phyloP scores from a whole-genome alignment of 2,113 vertebrate genomes.

The Silurus meridionalis region DNA sequence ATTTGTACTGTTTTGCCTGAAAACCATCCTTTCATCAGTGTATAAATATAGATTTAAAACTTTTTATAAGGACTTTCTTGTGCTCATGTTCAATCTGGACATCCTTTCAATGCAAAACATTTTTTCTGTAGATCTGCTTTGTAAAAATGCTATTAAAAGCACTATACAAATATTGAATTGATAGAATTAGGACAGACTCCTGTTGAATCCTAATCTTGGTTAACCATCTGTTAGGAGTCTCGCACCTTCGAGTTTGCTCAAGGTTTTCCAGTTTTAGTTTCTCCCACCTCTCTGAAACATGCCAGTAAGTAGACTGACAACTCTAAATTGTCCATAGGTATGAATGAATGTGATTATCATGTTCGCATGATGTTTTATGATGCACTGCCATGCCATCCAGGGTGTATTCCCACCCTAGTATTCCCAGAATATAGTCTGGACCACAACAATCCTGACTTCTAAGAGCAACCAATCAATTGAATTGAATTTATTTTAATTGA shows the following conservation, averaged over 20 bases:
- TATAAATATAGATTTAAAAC: not conserved
- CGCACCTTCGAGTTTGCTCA: not conserved
- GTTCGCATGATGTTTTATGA: not conserved
- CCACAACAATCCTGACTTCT: not conserved
- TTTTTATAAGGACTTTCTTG: not conserved
- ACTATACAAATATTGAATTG: not conserved
- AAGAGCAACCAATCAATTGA: not conserved
- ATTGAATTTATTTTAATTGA: not conserved
- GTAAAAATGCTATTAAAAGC: not conserved
- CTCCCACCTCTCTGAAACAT: not conserved
- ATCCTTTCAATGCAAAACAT: not conserved
- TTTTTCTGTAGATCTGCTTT: constrained; percentile 3
- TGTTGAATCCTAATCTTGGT: not conserved
- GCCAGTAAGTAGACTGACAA: not conserved
- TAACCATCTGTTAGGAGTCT: not conserved
- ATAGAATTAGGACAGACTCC: not conserved
- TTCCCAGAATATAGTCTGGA: not conserved
- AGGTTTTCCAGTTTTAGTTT: not conserved
- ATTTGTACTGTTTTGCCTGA: not conserved
- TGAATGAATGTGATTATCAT: not conserved
- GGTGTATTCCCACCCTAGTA: not conserved
- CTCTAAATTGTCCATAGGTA: not conserved
- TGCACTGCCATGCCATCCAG: not conserved
- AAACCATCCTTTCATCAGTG: not conserved
- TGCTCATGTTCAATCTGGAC: not conserved